Percentiles rank a stretch among this genome's conserved stretches.
Conservation (phyloP, 2,888 invertebrate species). For the Philereme transversata region DNA sequence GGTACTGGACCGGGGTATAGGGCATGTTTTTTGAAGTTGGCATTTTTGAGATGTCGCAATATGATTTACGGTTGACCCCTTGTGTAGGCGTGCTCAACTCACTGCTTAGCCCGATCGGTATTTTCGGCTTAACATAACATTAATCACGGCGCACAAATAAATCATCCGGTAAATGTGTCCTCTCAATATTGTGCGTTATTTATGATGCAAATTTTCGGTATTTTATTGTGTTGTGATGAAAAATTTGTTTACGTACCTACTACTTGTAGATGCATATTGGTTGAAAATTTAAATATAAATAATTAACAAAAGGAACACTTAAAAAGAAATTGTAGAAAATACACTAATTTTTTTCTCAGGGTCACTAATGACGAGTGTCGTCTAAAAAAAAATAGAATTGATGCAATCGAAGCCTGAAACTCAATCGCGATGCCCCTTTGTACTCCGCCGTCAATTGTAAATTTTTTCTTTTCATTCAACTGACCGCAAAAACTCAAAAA, state of each 20-base stretch:
- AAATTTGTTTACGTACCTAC: constrained; percentile 3
- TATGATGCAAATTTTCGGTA: constrained; percentile 50
- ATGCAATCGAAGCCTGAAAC: not conserved
- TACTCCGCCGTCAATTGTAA: constrained; percentile 19
- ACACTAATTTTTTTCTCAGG: too few species aligned
- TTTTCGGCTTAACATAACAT: constrained; percentile 73
- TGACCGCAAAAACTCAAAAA: constrained; percentile 26
- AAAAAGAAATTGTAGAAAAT: too few species aligned
- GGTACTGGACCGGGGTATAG: constrained; percentile 67
- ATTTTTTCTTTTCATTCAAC: constrained; percentile 17
- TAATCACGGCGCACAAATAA: constrained; percentile 70
- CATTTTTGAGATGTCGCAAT: constrained; percentile 83
- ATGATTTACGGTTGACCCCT: constrained; percentile 76
- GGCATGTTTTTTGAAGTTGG: constrained; percentile 82
- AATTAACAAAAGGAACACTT: not conserved
- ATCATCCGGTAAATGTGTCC: constrained; percentile 63
- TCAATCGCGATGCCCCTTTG: constrained; percentile 17
- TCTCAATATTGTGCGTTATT: constrained; percentile 65
- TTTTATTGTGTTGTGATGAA: constrained; percentile 45
- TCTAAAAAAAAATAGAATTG: too few species aligned
- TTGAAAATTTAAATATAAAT: not conserved
- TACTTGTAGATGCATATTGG: not conserved
- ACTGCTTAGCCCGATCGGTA: constrained; percentile 79
- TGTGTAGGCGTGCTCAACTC: constrained; percentile 72
- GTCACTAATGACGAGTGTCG: too few species aligned